Base-by-base conservation (phyloP, 2,113 vertebrate genomes). In the Barnardius zonarius region DNA sequence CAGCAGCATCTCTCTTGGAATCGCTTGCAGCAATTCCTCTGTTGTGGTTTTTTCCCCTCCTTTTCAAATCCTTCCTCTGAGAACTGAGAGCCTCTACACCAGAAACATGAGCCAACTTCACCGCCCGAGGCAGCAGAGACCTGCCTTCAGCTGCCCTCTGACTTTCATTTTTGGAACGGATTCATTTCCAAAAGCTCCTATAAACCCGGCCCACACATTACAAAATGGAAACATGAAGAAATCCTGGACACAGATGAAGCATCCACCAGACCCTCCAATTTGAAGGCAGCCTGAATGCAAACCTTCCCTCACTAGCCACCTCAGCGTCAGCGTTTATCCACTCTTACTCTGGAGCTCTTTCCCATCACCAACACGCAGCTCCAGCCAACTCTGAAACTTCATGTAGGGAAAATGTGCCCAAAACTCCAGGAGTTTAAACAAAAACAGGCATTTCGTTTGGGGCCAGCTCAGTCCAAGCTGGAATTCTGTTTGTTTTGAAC, bases 401-500 rank as follows among this genome's bases (percentile, higher is more conserved):
- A 55, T 0, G 11, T 10, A n/a, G 35, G 44, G 69, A 90, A 68
- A 88, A n/a, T 0, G 15, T 10, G 30, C 85, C 87, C 82, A 54
- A n/a, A 88, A 79, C 54, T 83, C 59, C 46, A n/a, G 39, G 24
- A 86, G 73, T 57, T 88, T 66, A 94, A 94, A 35, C 31, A 83
- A 89, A 87, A 49, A 52, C 31, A 93, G 44, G 81, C 74, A 55
- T 88, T 86, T 48, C 4, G 70, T 88, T 75, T 57, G 20, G 61
- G 73, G 83, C 69, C 85, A 83, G 68, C 90, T 93, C 85, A 61
- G 41, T 63, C 79, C 90, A 95, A 93, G 75, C 18, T 52, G 83
- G 90, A 92, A 89, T 94, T 78, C 35, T 86, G 64, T 90, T 96
- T 93, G 79, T 48, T 95, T 91, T 94, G 85, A 96, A 88, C 82